phyloP scores from a whole-genome alignment of 2,888 invertebrate genomes.

The Meliscaeva auricollis region DNA sequence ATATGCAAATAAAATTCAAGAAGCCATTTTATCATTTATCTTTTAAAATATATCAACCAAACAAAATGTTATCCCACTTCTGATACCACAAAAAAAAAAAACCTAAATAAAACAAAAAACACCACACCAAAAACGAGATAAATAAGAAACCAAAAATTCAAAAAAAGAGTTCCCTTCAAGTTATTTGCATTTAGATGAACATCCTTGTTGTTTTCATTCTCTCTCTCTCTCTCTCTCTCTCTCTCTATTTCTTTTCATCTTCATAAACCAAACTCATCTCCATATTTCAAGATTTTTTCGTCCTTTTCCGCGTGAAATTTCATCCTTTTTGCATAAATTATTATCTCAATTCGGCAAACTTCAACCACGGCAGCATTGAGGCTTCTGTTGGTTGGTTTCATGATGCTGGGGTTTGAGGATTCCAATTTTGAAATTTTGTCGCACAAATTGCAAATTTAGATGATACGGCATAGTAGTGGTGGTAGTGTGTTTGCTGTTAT shows the following conservation, averaged over 20 bases:
- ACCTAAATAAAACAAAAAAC: constrained; percentile 17
- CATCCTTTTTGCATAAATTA: constrained; percentile 76
- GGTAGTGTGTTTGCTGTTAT: not conserved
- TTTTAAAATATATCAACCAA: constrained; percentile 29
- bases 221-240: not conserved
- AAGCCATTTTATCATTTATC: constrained; percentile 38
- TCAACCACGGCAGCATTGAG: not conserved
- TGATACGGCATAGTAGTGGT: constrained; percentile 8
- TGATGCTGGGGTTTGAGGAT: constrained; percentile 49
- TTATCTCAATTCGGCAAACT: constrained; percentile 65
- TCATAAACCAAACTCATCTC: constrained; percentile 68
- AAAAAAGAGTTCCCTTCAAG: constrained; percentile 66
- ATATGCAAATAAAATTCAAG: constrained; percentile 55
- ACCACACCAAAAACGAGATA: constrained; percentile 8
- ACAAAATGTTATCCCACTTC: constrained; percentile 13
- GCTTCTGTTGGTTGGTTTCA: constrained; percentile 43
- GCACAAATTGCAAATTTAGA: constrained; percentile 72
- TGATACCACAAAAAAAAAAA: constrained; percentile 17
- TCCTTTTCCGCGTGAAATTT: constrained; percentile 59
- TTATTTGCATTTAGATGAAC: constrained; percentile 76
- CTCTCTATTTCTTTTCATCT: not conserved
- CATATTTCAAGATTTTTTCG: constrained; percentile 64
- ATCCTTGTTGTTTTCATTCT: constrained; percentile 52
- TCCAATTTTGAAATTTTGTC: constrained; percentile 70
- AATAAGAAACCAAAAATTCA: constrained; percentile 15